Evolutionary conservation across 2,113 vertebrate genomes (phyloP), one percentile per base, ranked within the genome.

Genomic region (Lepisosteus oculatus): DNA sequence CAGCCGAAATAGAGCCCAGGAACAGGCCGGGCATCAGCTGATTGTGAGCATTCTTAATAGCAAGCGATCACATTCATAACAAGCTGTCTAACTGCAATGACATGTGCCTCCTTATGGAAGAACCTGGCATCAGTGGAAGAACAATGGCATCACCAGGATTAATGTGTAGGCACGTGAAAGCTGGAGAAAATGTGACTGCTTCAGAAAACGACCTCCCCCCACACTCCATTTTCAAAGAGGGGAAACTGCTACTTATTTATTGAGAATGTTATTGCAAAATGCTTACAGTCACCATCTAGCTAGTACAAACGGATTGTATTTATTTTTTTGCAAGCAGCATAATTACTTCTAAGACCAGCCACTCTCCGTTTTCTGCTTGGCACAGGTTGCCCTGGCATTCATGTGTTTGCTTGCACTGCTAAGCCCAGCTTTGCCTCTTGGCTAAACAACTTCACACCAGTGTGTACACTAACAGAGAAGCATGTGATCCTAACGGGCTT

Each of bases 191-290:
- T n/a, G 15, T n/a, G 29, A 55, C 45, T n/a, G 62, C 43, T 65
- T 72, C 55, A 6, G 44, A 29, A 7, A 51, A 73, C 43, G 7
- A 12, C 29, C 29, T 29, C 29, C 47, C 47, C 47, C 47, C 9
- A 9, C 47, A 51, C 11, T 59, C 55, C 56, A 29, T 43, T 44
- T 15, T 7, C 17, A 70, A 68, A 71, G 61, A 76, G 73, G 69
- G 41, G 55, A 74, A 73, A 71, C 77, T 65, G 6, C 71, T 68
- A 74, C 70, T 75, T 51, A 74, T 78, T 71, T 72, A 79, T 87
- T 79, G 47, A 6, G 47, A 76, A 78, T 78, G 80, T 84, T 80
- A 59, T 72, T 78, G 72, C 77, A 72, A 57, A 65, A 72, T 65
- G 77, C 76, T 68, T 70, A 55, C 70, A 69, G 65, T 14, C 13